These are phyloP conservation scores for Synergus laeviventris DNA, from an alignment of 2,888 invertebrate genomes.

Conservation along the genomic window DNA sequence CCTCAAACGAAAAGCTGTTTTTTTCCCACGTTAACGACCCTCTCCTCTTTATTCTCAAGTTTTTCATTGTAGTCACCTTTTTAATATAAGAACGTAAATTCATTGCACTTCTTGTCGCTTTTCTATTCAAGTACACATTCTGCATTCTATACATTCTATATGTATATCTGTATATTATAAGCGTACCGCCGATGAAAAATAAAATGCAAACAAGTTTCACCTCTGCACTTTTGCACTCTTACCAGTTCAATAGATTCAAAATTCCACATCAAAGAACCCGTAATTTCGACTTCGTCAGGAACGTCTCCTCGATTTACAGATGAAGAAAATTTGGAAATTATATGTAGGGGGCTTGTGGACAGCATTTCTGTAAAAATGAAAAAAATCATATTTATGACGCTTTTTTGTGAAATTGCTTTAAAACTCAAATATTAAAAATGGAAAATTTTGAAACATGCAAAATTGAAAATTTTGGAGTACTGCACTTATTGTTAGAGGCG, in stretches of 20 bases:
- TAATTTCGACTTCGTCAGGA: too few relatives aligned
- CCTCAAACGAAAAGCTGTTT: slow-evolving; percentile 45
- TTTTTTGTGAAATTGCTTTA: too few relatives aligned
- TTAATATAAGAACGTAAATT: slow-evolving; percentile 39
- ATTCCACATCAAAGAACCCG: background rate
- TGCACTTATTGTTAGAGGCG: too few relatives aligned
- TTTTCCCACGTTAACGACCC: slow-evolving; percentile 39
- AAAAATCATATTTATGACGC: too few relatives aligned
- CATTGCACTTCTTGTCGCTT: slow-evolving; percentile 7
- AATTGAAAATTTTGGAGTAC: too few relatives aligned
- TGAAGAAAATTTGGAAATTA: too few relatives aligned
- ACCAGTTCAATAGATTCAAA: background rate
- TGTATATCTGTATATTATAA: too few relatives aligned
- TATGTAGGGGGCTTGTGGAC: too few relatives aligned
- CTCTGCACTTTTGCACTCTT: background rate
- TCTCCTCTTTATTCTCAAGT: slow-evolving; percentile 16
- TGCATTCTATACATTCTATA: background rate
- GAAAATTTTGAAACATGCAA: too few relatives aligned
- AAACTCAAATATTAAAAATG: too few relatives aligned
- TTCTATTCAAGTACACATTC: background rate
- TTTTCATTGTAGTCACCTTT: slow-evolving; percentile 40
- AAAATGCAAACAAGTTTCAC: slow-evolving; percentile 9
- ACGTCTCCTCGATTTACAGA: too few relatives aligned
- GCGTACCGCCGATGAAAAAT: background rate
- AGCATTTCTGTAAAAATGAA: too few relatives aligned